A percentile compares a stretch with the other conserved stretches of the same genome.
phyloP scores from a whole-genome alignment of 2,113 vertebrate genomes.

The Zosterops japonicus region DNA sequence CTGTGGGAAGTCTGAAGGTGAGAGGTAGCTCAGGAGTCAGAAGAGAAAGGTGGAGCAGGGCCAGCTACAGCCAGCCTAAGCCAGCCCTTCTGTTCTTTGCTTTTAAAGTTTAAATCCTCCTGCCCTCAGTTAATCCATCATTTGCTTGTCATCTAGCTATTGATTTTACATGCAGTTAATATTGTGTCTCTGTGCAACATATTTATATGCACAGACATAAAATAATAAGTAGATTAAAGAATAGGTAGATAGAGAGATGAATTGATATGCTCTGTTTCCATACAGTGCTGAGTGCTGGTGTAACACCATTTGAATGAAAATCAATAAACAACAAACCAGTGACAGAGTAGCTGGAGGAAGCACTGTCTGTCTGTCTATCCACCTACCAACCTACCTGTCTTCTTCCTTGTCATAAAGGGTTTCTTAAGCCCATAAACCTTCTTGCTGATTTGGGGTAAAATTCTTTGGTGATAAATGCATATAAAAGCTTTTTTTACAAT shows the following conservation, averaged over 20 bases:
- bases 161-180: not conserved
- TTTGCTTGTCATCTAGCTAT: slow-evolving; percentile 5
- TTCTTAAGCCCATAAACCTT: not conserved
- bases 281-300: not conserved
- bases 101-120: slow-evolving; percentile 45
- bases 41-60: slow-evolving; percentile 9
- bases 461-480: not conserved
- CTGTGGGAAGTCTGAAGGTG: slow-evolving; percentile 41
- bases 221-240: not conserved
- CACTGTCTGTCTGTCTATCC: not conserved
- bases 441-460: not conserved
- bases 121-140: slow-evolving; percentile 22
- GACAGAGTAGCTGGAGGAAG: not conserved
- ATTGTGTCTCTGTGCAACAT: not conserved
- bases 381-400: not conserved
- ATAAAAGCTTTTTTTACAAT: not conserved
- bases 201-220: not conserved
- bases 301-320: not conserved
- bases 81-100: slow-evolving; percentile 11
- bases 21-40: slow-evolving; percentile 18
- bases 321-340: not conserved
- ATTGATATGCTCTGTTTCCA: not conserved
- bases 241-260: not conserved
- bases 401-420: not conserved
- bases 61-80: slow-evolving; percentile 44